phyloP scores from a whole-genome alignment of 2,113 vertebrate species.

The Merops nubicus region DNA sequence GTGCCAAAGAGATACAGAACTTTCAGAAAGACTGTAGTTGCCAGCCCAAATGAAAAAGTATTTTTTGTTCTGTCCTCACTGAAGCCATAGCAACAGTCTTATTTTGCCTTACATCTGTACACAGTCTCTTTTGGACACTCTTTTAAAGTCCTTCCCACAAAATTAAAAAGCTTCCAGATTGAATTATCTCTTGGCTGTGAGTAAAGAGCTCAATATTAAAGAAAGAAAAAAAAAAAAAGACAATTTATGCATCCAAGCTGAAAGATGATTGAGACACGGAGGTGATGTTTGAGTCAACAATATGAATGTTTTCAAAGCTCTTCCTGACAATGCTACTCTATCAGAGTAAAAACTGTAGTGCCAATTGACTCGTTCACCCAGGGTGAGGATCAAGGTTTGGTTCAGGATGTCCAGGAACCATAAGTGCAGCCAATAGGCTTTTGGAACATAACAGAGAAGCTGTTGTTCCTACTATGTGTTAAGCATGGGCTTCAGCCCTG shows the following conservation, averaged over 20 bases:
- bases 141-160: background rate
- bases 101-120: background rate
- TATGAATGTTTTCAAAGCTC: background rate
- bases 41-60: background rate
- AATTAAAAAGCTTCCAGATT: background rate
- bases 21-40: background rate
- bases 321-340: background rate
- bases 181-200: background rate
- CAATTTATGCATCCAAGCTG: background rate
- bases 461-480: background rate
- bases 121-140: background rate
- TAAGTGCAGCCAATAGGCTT: background rate
- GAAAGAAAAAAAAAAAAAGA: background rate
- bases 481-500: background rate
- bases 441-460: background rate
- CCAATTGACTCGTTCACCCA: background rate
- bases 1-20: background rate
- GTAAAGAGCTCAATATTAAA: background rate
- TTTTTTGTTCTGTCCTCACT: background rate
- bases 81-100: background rate
- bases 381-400: background rate
- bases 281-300: background rate
- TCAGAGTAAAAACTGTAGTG: background rate
- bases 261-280: background rate
- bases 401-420: background rate